Percentiles rank a stretch among this genome's conserved stretches.
These are phyloP conservation scores for Miltochrista miniata DNA, from an alignment of 2,888 invertebrate species.

Conservation along the genomic window DNA sequence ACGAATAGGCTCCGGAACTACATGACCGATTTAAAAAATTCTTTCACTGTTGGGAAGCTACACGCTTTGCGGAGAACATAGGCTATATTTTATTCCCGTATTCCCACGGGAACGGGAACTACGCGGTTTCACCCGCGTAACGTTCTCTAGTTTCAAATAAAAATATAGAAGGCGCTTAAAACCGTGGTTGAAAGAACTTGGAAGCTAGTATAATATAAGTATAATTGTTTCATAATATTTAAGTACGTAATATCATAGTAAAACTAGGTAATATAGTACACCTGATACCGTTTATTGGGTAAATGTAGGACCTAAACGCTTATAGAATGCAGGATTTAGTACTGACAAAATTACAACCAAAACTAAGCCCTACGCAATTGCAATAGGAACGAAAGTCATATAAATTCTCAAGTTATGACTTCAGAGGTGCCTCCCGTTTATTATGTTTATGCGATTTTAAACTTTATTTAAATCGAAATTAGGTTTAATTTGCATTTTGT, in stretches of 20 bases:
- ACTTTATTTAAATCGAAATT: neutral
- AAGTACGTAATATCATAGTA: no score
- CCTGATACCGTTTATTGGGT: constrained; percentile 1
- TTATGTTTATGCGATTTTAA: neutral
- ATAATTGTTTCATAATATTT: neutral
- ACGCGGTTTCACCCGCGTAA: no score
- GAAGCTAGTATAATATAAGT: neutral
- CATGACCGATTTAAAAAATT: no score
- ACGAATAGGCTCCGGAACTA: no score
- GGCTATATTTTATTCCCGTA: no score
- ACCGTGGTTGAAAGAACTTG: no score
- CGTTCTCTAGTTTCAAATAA: no score
- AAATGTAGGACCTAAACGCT: constrained; percentile 1
- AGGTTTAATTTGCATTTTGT: constrained; percentile 1
- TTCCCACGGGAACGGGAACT: no score
- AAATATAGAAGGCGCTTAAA: no score
- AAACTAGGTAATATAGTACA: neutral
- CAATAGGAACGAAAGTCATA: neutral
- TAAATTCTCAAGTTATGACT: neutral
- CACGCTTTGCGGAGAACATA: no score
- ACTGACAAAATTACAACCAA: neutral
- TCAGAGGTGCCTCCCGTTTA: neutral
- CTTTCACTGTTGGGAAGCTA: no score
- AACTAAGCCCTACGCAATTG: neutral
- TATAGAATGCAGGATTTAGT: constrained; percentile 1